Conservation (phyloP, 2,797 vertebrate species). For the Cuniculus paca region DNA sequence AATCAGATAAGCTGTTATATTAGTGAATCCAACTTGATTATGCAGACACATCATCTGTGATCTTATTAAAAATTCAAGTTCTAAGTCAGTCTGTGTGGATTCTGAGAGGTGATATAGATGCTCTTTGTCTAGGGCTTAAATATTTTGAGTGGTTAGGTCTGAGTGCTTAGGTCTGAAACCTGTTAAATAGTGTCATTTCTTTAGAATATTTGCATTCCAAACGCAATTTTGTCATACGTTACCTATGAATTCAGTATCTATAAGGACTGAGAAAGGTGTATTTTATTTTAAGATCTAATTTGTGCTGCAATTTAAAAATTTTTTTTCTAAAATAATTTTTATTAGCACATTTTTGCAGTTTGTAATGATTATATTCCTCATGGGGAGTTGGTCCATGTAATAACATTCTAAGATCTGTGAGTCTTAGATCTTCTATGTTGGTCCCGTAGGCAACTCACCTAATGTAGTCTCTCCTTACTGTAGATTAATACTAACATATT, state of each 20-base stretch:
- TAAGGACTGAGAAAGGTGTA: not conserved
- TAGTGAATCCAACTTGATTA: slow-evolving; percentile 2
- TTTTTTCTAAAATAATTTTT: not conserved
- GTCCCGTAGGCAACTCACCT: not conserved
- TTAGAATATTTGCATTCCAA: slow-evolving; percentile 57
- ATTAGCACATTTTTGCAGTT: not conserved
- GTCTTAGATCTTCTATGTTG: slow-evolving; percentile 44
- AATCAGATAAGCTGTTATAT: not conserved
- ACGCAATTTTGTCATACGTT: slow-evolving; percentile 34
- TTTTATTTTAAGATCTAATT: slow-evolving; percentile 57
- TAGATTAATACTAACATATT: not conserved
- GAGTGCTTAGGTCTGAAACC: not conserved
- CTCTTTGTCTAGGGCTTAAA: not conserved
- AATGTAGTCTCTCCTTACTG: slow-evolving; percentile 28
- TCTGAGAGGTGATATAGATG: not conserved
- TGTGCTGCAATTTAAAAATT: not conserved
- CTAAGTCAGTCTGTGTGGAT: not conserved
- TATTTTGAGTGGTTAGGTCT: not conserved
- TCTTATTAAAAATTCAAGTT: slow-evolving; percentile 25
- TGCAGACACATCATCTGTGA: not conserved
- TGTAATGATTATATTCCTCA: not conserved
- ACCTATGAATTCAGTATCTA: not conserved
- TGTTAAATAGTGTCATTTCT: slow-evolving; percentile 29
- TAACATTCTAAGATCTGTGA: not conserved
- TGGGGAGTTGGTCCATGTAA: not conserved